Evolutionary conservation across 2,113 vertebrate genomes (phyloP).

Genomic region (Nycticebus coucang): DNA sequence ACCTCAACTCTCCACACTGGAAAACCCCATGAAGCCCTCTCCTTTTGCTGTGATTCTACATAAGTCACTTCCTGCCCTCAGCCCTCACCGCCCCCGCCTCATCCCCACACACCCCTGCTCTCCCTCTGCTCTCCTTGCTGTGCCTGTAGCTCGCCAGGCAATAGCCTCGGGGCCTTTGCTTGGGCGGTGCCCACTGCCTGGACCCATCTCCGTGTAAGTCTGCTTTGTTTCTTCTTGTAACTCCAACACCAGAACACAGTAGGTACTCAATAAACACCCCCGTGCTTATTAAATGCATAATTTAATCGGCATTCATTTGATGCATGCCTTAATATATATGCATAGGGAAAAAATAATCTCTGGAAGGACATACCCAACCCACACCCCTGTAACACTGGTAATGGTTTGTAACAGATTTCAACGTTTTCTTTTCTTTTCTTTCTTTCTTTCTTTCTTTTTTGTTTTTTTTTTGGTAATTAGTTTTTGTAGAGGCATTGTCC

Average conservation of each 20-base stretch:
- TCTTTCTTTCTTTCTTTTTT: no score
- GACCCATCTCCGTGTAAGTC: neutral
- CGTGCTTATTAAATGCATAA: neutral
- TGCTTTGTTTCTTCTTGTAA: neutral
- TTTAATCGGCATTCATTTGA: neutral
- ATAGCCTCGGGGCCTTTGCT: neutral
- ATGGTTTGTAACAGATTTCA: neutral
- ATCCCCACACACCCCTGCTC: no score
- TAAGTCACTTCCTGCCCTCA: neutral
- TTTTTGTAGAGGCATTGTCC: no score
- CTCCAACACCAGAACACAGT: no score
- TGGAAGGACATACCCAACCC: neutral
- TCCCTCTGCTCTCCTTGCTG: neutral
- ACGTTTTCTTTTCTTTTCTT: neutral
- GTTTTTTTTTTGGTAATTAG: no score
- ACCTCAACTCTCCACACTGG: no score
- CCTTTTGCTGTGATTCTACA: neutral
- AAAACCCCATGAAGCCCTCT: neutral
- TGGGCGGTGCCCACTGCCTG: rapidly evolving
- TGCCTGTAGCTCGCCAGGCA: neutral
- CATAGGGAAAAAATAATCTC: neutral
- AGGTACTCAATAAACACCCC: neutral
- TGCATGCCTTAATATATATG: neutral
- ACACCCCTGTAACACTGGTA: neutral
- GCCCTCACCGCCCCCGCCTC: no score